A percentile compares a stretch with the other conserved stretches of the same genome.
Evolutionary conservation across 2,888 invertebrate genomes (phyloP).

Genomic region (Chydorus sphaericus): DNA sequence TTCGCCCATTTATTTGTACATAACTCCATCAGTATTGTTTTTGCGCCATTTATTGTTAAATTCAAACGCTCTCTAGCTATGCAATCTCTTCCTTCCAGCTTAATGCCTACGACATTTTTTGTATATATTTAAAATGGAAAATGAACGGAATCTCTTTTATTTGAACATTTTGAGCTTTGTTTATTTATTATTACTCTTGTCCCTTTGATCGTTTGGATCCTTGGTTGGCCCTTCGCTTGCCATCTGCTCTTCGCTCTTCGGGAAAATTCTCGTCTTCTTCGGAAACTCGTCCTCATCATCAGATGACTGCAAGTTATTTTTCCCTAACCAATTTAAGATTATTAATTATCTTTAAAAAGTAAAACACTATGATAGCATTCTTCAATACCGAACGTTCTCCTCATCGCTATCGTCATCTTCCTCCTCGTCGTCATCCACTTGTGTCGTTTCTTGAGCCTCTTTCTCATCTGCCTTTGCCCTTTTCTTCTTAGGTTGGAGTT

Average conservation of each 20-base stretch:
- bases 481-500: background rate
- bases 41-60: background rate
- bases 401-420: constrained; percentile 12
- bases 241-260: background rate
- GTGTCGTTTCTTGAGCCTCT: too few relatives aligned
- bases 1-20: background rate
- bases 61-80: background rate
- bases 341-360: too few relatives aligned
- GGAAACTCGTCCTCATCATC: too few relatives aligned
- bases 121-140: background rate
- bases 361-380: too few relatives aligned
- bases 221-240: too few relatives aligned
- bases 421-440: too few relatives aligned
- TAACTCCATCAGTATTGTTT: constrained; percentile 2
- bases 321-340: too few relatives aligned
- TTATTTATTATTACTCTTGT: background rate
- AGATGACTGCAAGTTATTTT: background rate
- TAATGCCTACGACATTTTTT: too few relatives aligned
- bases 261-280: background rate
- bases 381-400: background rate
- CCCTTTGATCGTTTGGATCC: background rate
- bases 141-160: too few relatives aligned
- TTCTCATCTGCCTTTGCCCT: background rate
- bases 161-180: too few relatives aligned
- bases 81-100: background rate